Percentiles rank a stretch among this genome's conserved stretches.
Conservation (phyloP, 2,113 vertebrate genomes). For the Notechis scutatus region DNA sequence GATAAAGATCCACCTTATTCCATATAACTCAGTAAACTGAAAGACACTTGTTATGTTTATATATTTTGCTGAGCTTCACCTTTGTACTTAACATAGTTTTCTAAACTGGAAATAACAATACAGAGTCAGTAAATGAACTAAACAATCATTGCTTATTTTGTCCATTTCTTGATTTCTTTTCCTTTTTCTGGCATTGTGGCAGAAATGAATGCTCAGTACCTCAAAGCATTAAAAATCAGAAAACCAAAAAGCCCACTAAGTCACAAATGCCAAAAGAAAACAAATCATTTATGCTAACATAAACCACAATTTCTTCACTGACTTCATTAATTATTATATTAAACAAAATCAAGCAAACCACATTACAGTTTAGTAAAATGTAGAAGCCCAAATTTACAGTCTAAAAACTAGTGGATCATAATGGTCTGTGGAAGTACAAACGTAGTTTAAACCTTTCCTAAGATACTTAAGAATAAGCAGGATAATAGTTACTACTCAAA, state of each 20-base stretch:
- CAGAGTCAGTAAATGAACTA: neutral
- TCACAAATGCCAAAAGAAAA: neutral
- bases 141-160: neutral
- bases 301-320: neutral
- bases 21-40: neutral
- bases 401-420: slow-evolving; percentile 14
- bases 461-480: slow-evolving; percentile 22
- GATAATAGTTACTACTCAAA: slow-evolving; percentile 3
- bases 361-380: neutral
- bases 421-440: slow-evolving; percentile 29
- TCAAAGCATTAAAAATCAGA: neutral
- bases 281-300: neutral
- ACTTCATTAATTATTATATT: neutral
- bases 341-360: neutral
- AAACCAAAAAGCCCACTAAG: neutral
- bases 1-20: neutral
- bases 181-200: neutral
- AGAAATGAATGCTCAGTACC: neutral
- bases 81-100: neutral
- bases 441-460: slow-evolving; percentile 22
- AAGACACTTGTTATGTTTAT: neutral
- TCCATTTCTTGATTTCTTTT: neutral
- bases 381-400: neutral
- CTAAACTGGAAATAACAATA: neutral
- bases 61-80: neutral